These are phyloP conservation scores for Poliocrania exsul DNA, from an alignment of 2,797 vertebrate species.

Conservation along the genomic window DNA sequence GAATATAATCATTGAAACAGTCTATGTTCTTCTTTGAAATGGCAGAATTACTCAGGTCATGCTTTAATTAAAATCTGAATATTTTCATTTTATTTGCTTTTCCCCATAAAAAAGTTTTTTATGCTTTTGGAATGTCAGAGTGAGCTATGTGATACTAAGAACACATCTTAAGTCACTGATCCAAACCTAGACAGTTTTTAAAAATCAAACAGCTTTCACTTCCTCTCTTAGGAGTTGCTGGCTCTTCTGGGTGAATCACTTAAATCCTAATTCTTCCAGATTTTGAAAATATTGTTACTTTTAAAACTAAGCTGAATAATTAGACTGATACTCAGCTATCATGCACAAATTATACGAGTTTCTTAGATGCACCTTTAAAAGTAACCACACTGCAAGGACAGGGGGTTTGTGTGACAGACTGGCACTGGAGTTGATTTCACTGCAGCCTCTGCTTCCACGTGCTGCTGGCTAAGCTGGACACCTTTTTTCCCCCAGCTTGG, in stretches of 20 bases:
- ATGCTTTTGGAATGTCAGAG: background rate
- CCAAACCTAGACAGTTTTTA: background rate
- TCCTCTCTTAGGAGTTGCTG: background rate
- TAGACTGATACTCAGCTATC: background rate
- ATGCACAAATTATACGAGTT: background rate
- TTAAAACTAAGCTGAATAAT: background rate
- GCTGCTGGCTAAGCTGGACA: background rate
- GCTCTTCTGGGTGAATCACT: background rate
- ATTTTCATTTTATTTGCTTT: background rate
- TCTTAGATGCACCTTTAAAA: background rate
- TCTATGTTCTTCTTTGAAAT: background rate
- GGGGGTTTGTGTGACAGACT: background rate
- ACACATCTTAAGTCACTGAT: background rate
- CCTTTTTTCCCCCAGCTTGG: background rate
- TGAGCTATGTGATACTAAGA: background rate
- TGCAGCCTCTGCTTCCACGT: background rate
- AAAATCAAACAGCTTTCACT: background rate
- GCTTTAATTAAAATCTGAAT: background rate
- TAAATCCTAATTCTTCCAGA: background rate
- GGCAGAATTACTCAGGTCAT: background rate
- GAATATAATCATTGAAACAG: background rate
- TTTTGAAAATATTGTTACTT: background rate
- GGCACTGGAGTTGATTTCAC: background rate
- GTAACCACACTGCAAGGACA: rapidly evolving
- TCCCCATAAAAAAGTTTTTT: background rate